A percentile compares a stretch with the other conserved stretches of the same genome.
Conservation (phyloP, 2,888 invertebrate genomes). For the Diachrysia chrysitis region DNA sequence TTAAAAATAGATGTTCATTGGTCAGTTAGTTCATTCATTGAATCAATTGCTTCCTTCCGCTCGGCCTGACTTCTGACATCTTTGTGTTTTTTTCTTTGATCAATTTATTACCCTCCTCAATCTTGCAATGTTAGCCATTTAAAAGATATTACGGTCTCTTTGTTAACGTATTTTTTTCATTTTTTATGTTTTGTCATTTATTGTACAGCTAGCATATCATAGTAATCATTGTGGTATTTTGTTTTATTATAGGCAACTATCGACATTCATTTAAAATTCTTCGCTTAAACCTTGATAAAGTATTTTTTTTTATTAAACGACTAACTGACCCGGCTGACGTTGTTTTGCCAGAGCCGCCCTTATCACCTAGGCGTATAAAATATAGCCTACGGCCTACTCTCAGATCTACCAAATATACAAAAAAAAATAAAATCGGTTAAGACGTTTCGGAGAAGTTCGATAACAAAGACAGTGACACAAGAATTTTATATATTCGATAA, state of each 20-base stretch:
- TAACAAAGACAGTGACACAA: too few relatives aligned
- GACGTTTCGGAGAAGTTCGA: too few relatives aligned
- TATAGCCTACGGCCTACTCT: too few relatives aligned
- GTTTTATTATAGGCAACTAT: not conserved
- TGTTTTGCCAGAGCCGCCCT: too few relatives aligned
- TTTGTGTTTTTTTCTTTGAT: conserved; percentile 63
- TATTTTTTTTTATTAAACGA: too few relatives aligned
- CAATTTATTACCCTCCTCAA: conserved; percentile 56
- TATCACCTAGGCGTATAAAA: too few relatives aligned
- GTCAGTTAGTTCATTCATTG: conserved; percentile 69
- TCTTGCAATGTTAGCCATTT: conserved; percentile 34
- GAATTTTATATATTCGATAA: too few relatives aligned
- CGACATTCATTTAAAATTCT: not conserved
- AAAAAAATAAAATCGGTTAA: too few relatives aligned
- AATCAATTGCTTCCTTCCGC: conserved; percentile 85
- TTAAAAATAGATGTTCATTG: conserved; percentile 70
- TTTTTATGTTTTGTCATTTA: not conserved
- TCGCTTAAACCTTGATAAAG: not conserved
- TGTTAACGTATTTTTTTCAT: conserved; percentile 4
- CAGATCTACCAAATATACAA: too few relatives aligned
- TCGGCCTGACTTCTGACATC: conserved; percentile 58
- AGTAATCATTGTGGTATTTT: not conserved
- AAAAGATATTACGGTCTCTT: conserved; percentile 16
- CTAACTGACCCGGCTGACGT: too few relatives aligned
- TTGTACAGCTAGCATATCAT: not conserved